phyloP scores from a whole-genome alignment of 2,113 vertebrate genomes.

The Psophia crepitans region DNA sequence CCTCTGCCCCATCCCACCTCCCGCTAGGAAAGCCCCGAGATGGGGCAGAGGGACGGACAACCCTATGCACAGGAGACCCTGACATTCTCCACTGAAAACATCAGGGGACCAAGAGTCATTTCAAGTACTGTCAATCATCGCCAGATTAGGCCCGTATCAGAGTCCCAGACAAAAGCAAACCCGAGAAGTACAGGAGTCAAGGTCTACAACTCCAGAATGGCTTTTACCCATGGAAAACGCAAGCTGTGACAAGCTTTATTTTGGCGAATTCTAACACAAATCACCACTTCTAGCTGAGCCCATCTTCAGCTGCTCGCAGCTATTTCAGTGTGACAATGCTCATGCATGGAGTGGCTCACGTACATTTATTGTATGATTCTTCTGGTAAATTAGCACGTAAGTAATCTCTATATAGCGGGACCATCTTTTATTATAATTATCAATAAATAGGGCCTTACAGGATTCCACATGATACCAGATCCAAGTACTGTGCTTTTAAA shows the following conservation, averaged over 20 bases:
- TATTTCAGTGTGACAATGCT: not conserved
- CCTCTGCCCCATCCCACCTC: not conserved
- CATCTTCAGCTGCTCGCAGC: not conserved
- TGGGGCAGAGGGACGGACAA: not conserved
- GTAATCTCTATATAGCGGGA: not conserved
- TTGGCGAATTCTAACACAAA: not conserved
- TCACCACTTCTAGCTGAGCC: not conserved
- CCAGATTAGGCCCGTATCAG: not conserved
- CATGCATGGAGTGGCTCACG: not conserved
- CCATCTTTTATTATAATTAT: not conserved
- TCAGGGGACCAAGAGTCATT: not conserved
- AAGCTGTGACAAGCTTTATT: not conserved
- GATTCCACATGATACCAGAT: not conserved
- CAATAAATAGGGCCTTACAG: not conserved
- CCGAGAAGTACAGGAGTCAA: not conserved
- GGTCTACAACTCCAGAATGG: not conserved
- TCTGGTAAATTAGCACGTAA: not conserved
- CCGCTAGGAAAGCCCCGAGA: not conserved
- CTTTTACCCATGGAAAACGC: not conserved
- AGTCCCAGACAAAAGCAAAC: not conserved
- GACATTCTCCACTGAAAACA: not conserved
- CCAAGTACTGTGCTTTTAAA: not conserved
- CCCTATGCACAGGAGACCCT: accelerated
- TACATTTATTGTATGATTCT: not conserved
- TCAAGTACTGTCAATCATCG: not conserved